Base-by-base conservation (phyloP, 2,888 invertebrate species). In the Drosophila ochracea region DNA sequence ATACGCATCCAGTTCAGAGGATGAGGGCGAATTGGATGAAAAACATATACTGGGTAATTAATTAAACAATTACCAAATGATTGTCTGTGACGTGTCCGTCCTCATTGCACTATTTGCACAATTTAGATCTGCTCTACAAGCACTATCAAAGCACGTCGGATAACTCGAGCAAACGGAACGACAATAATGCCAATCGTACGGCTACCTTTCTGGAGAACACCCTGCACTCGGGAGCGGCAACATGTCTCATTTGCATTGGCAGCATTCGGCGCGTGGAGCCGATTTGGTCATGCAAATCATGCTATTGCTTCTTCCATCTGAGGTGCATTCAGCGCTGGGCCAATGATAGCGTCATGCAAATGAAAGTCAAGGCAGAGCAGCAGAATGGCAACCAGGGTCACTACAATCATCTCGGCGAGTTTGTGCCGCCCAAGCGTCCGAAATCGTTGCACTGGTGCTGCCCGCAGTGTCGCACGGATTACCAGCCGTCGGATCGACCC, bases 261-360 rank as follows among this genome's bases (percentile, higher is more conserved):
- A 96, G 96, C 49, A 95, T 98, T 19, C 97, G 97, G 92, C 95
- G 97, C 82, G 94, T 94, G 63, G 97, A 98, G 91, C 93, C 97
- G 52, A 96, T 98, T 74, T 99, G 99, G 99, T 97, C 95, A 50
- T 99, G 99, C 91, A 93, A 93, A 10, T 95, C 96, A 69, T 99
- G 99, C 91, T 97, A 94, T 91, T 96, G 97, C 55, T 96, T 96
- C 90, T 96, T 98, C 90, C 99, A 99, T 93, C 94, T 99, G 41
- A 94, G 95, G 54, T 99, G 99, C 91, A 97, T 98, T 76, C 97
- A 97, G 92, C 96, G 97, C 90, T 99, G 99, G 99, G 96, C 97
- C 0, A 97, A 96, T 85, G 98, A 99, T 91, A 97, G 97, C 82
- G 95, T 98, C 61, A 95, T 94, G 69, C 95, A 96, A 80, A 95